Evolutionary conservation across 2,797 vertebrate genomes (phyloP), one percentile per base, ranked within the genome.

Genomic region (Acrossocheilus wenchowensis): DNA sequence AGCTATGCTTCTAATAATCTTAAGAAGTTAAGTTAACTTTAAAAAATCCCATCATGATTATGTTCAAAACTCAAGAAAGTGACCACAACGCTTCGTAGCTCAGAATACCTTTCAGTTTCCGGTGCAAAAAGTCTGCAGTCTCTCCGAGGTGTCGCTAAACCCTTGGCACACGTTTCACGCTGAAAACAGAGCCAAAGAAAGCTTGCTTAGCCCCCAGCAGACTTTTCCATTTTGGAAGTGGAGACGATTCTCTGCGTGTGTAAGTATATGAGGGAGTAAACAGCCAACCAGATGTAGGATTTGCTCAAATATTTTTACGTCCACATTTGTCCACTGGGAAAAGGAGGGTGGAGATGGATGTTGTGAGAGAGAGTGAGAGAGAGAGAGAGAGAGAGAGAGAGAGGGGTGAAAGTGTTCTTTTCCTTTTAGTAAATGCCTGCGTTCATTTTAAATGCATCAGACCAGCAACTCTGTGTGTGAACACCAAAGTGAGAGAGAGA

Each of bases 261-360:
- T 81, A 66, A 66, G 41, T 66, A 75, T 74, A 66, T 52, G 30
- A 68, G 69, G 45, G 71, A 81, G 78, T 41, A n/a, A 85, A 86
- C 84, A 73, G 43, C 68, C 78, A 74, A 79, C 78, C 84, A 86
- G 78, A 86, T 81, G 69, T 64, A 64, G 84, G 69, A 52, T 73
- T 66, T 64, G 41, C 62, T 64, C 21, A 54, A 81, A 84, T n/a
- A 36, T 34, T 64, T 72, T 62, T 57, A 41, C 34, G 7, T 78
- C n/a, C 75, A 69, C 64, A 60, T 85, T 45, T 10, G 84, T 74
- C 78, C 69, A 73, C 78, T 86, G 71, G 78, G 64, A 82, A 84
- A 69, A 50, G 34, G 71, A 73, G 79, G 83, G 74, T 71, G 75
- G 62, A 78, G 74, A 82, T 69, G 62, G 82, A 81, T 72, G n/a